phyloP scores from a whole-genome alignment of 2,888 invertebrate genomes.

The Nasonovia ribisnigri region DNA sequence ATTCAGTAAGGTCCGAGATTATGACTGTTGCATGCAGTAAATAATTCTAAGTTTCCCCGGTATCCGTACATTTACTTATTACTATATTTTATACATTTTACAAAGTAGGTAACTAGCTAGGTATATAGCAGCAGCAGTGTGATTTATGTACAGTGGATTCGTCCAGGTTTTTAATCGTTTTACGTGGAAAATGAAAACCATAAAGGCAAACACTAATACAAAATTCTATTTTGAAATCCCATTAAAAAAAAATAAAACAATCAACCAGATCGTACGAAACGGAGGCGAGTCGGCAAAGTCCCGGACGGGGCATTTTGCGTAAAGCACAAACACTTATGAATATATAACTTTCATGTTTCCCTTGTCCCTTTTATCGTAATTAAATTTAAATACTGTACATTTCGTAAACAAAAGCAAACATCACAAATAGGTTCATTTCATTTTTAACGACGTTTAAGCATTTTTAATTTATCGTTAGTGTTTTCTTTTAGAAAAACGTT shows the following conservation, averaged over 20 bases:
- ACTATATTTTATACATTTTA: background rate
- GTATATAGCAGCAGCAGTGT: background rate
- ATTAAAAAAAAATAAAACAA: background rate
- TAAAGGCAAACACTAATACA: background rate
- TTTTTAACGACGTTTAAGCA: background rate
- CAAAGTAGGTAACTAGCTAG: background rate
- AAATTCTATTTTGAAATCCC: background rate
- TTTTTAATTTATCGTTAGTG: background rate
- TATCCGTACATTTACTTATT: too few relatives aligned
- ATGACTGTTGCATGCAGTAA: background rate
- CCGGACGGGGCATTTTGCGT: background rate
- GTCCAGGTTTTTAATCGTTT: background rate
- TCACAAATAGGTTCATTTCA: constrained; percentile 2
- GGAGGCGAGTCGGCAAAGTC: background rate
- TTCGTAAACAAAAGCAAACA: background rate
- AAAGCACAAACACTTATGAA: constrained; percentile 16
- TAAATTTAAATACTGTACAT: background rate
- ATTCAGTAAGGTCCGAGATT: background rate
- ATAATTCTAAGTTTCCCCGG: background rate
- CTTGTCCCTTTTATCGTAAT: background rate
- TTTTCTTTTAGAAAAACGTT: background rate
- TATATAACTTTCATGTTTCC: background rate
- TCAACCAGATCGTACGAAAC: background rate
- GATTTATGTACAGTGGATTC: background rate
- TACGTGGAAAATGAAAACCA: background rate